Conservation (phyloP, 2,797 vertebrate species). For the Calcarius lapponicus region DNA sequence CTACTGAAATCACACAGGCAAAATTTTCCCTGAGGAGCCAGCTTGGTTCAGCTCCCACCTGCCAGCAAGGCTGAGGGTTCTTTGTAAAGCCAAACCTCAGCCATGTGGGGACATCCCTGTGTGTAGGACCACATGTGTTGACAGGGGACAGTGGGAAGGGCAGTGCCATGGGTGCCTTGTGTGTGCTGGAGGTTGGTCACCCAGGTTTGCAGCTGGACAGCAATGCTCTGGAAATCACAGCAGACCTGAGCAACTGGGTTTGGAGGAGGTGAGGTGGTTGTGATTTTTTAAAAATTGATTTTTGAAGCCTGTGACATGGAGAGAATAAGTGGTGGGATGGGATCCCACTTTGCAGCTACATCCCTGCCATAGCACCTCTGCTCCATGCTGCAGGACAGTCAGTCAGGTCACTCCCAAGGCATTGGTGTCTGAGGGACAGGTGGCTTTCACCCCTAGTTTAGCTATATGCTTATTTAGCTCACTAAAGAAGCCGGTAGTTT, state of each 20-base stretch:
- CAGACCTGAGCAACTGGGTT: not conserved
- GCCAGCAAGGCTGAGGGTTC: not conserved
- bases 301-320: not conserved
- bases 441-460: not conserved
- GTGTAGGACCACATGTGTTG: rapidly evolving
- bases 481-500: rapidly evolving
- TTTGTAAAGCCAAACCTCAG: not conserved
- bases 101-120: rapidly evolving
- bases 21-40: not conserved
- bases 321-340: not conserved
- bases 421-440: rapidly evolving
- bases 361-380: not conserved
- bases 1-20: not conserved
- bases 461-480: not conserved
- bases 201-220: not conserved
- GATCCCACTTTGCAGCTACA: not conserved
- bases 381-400: rapidly evolving
- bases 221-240: not conserved
- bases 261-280: not conserved
- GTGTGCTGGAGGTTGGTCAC: not conserved
- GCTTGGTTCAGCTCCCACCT: not conserved
- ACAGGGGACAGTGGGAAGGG: not conserved
- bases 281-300: not conserved
- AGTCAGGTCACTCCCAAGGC: not conserved
- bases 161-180: not conserved